A percentile compares a stretch with the other conserved stretches of the same genome.
Conservation (phyloP, 35 echinoderm and acorn worm genomes). For the Ophiothrix spiculata region DNA sequence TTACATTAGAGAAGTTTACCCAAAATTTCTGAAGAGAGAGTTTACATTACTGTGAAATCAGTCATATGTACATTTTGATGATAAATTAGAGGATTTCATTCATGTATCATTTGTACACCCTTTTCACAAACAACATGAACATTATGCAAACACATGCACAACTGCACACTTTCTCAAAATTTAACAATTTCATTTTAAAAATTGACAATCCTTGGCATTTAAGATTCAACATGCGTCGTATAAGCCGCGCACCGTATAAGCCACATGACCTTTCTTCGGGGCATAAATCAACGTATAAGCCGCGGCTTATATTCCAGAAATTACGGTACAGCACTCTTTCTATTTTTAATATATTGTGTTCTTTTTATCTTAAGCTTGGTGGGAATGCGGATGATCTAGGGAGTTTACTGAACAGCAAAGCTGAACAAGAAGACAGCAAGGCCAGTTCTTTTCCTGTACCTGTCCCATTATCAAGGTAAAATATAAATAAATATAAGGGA, state of each 20-base stretch:
- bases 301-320: too few species aligned
- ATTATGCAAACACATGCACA: not conserved
- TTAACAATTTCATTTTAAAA: not conserved
- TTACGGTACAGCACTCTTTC: not conserved
- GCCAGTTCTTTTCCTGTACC: not conserved
- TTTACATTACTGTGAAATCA: too few species aligned
- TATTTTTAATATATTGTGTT: not conserved
- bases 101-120: not conserved
- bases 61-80: too few species aligned
- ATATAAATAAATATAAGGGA: too few species aligned
- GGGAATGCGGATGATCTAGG: slow-evolving; percentile 4
- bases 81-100: not conserved
- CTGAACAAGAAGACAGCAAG: slow-evolving; percentile 1
- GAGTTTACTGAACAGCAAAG: slow-evolving; percentile 28
- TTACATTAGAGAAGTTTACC: too few species aligned
- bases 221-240: too few species aligned
- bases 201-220: too few species aligned
- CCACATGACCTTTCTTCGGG: too few species aligned
- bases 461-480: not conserved
- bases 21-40: too few species aligned
- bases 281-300: too few species aligned
- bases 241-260: too few species aligned
- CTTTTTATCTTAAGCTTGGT: not conserved
- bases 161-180: not conserved
- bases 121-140: not conserved